Evolutionary conservation across 2,888 invertebrate genomes (phyloP), one percentile per base, ranked within the genome.

Genomic region (Drosophila basisetae): DNA sequence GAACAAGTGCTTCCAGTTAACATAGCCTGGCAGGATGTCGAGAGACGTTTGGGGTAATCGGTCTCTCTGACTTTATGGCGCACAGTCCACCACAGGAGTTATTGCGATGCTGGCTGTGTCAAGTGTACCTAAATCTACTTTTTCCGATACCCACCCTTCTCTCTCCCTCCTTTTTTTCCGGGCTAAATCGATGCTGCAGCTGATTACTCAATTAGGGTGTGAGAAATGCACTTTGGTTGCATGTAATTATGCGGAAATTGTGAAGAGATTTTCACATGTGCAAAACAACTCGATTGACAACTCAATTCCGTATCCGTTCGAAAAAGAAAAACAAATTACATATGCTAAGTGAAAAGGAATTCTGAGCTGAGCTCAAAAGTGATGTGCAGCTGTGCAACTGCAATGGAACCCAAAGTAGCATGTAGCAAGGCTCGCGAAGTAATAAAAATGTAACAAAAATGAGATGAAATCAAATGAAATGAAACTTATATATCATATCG

Each of bases 1-100:
- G 74, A 89, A 90, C 87, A 87, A 87, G 90, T 87, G 87, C 87
- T 89, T 89, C 89, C 80, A 88, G 83, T 84, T 73, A 53, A 69
- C 61, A 65, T 50, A 55, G 70, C 89, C 74, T 71, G 58, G 84
- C 90, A 86, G 87, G 89, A 90, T 71, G 68, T 68, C 76, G 37
- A 37, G 18, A 37, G 37, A 55, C 55, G 47, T 43, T 60, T 50
- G 52, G 64, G 47, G 60, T 56, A 75, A 72, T 68, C 68, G 71
- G 47, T 49, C 49, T 49, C 55, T 62, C 43, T 80, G 76, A 66
- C 77, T 80, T 64, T 71, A 66, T 71, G 82, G 78, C 82, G 75
- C 80, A 82, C 63, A 37, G 47, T 65, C 80, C 81, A 37, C 78
- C 78, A 37, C 81, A 78, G 81, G 81, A 80, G 78, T 61, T 49